These are phyloP conservation scores for Prosapia bicincta DNA, from an alignment of 2,888 invertebrate species.

Conservation along the genomic window DNA sequence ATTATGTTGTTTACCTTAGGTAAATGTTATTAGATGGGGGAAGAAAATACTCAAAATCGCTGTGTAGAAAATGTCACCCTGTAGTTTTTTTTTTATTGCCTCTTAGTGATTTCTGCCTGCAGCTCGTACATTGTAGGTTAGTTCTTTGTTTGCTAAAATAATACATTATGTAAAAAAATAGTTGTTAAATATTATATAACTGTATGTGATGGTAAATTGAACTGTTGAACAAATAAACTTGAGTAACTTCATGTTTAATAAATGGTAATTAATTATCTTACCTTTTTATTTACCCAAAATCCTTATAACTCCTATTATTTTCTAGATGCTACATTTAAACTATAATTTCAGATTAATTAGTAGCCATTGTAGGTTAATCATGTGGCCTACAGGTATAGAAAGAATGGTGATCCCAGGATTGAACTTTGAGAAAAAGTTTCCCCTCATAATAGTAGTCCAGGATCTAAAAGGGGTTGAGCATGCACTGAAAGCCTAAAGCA, in stretches of 20 bases:
- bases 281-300: neutral
- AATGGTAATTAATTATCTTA: neutral
- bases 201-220: slow-evolving; percentile 5
- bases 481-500: too few relatives aligned
- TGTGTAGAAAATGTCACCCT: neutral
- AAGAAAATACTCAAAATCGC: neutral
- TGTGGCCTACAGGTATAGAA: too few relatives aligned
- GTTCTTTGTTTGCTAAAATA: neutral
- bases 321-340: too few relatives aligned
- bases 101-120: neutral
- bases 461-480: too few relatives aligned
- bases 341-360: too few relatives aligned
- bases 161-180: neutral
- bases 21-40: neutral
- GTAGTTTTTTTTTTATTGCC: neutral
- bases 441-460: too few relatives aligned
- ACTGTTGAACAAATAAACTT: slow-evolving; percentile 27
- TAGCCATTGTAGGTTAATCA: too few relatives aligned
- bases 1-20: neutral
- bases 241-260: slow-evolving; percentile 13
- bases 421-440: too few relatives aligned
- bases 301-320: too few relatives aligned
- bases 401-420: too few relatives aligned
- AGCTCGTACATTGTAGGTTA: neutral
- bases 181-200: neutral